Conservation (phyloP, 92 coral and sea anemone genomes). For the Epizoanthus scotinus region DNA sequence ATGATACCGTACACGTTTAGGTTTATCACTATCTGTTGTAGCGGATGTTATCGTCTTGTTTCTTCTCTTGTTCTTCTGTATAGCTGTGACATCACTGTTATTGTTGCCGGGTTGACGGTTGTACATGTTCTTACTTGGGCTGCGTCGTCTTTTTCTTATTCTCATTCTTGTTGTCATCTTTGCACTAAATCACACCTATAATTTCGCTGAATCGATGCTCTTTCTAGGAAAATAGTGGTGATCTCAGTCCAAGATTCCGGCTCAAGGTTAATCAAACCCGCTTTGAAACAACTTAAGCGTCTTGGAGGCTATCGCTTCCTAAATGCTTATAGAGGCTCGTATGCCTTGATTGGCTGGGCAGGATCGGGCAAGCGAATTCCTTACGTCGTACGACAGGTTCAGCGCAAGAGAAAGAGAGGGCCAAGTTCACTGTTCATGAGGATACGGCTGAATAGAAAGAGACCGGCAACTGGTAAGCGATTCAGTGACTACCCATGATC, state of each 20-base stretch:
- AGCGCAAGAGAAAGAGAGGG: constrained; percentile 9
- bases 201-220: background rate
- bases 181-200: background rate
- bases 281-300: constrained; percentile 29
- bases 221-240: constrained; percentile 21
- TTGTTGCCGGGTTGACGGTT: too few species aligned
- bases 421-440: constrained; percentile 34
- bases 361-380: constrained; percentile 25
- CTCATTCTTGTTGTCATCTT: background rate
- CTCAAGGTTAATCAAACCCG: constrained; percentile 19
- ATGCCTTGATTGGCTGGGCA: constrained; percentile 37
- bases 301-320: constrained; percentile 31
- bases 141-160: background rate
- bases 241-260: constrained; percentile 36
- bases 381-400: constrained; percentile 8
- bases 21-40: too few species aligned
- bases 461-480: background rate
- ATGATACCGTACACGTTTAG: too few species aligned
- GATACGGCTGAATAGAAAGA: constrained; percentile 2
- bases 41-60: too few species aligned
- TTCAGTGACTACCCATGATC: too few species aligned
- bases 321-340: constrained; percentile 23
- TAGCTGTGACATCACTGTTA: too few species aligned
- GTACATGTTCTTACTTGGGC: too few species aligned
- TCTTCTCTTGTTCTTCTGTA: too few species aligned